Evolutionary conservation across 2,888 invertebrate genomes (phyloP), one percentile per base, ranked within the genome.

Genomic region (Stegophylla sp.): DNA sequence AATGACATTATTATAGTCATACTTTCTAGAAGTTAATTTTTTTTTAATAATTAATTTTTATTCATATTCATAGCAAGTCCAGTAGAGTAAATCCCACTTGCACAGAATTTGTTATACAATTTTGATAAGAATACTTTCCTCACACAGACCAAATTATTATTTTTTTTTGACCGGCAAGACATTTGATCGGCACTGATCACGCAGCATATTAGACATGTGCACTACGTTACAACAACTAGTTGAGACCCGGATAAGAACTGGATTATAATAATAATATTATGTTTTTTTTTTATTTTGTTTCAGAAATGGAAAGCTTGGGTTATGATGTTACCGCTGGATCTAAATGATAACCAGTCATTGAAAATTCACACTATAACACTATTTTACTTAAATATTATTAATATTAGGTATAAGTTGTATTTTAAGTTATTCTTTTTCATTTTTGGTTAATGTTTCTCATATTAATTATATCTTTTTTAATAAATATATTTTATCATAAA

Each of bases 251-350:
- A n/a, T 34, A 34, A 34, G 7, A 34, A 34, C 7, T 34, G 3
- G 34, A 34, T 34, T 5, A 34, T 34, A 34, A 34, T 34, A 34
- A 34, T 5, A 34, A 34, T 34, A 34, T 5, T 34, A 34, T 5
- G 7, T 5, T 34, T 5, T 5, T n/a, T 41, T 34, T 41, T 28
- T 73, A 17, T 72, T 72, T 51, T 41, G 10, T 83, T 82, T 63
- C 83, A 84, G 84, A 84, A 77, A 82, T 84, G 82, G 72, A 82
- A 66, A 81, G 82, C 26, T 77, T 84, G 26, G 84, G 83, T 84
- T 87, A 79, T n/a, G n/a, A n/a, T n/a, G n/a, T n/a, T 81, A 84
- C 84, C 85, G 86, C 87, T 85, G 17, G 20, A 7, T 3, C 59
- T 34, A 74, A 74, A 63, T 61, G 61, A 74, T 81, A 82, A 84